These are phyloP conservation scores for Pristiophorus japonicus DNA, from an alignment of 2,113 vertebrate genomes.

Conservation along the genomic window DNA sequence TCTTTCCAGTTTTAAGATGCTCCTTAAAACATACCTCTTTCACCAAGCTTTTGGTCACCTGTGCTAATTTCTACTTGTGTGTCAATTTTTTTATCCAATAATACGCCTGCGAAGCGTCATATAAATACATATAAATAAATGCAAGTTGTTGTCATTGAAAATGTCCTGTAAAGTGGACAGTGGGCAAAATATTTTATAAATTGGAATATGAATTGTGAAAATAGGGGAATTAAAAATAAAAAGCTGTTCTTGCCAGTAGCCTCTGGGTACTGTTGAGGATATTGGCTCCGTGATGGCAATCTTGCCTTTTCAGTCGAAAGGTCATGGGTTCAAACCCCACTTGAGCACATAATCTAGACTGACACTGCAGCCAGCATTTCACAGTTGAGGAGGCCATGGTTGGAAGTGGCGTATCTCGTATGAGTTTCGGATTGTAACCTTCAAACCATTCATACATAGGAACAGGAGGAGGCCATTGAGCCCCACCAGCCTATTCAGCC, in stretches of 20 bases:
- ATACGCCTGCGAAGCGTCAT: no score
- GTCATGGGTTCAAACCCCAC: not conserved
- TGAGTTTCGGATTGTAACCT: not conserved
- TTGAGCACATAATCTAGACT: not conserved
- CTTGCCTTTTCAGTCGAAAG: not conserved
- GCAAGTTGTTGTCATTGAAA: no score
- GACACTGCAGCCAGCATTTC: not conserved
- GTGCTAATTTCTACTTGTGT: no score
- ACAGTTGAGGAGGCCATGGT: not conserved
- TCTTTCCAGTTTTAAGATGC: no score
- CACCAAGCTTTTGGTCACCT: no score
- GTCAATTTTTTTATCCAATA: no score
- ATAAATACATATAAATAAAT: no score
- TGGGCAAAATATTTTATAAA: no score
- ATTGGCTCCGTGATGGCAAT: not conserved
- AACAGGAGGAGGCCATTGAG: no score
- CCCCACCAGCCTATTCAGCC: no score
- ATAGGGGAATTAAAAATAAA: not conserved
- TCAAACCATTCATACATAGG: not conserved
- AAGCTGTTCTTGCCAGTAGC: not conserved
- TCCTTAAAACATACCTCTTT: no score
- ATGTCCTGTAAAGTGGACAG: not conserved
- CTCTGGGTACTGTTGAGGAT: not conserved
- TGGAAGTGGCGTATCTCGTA: not conserved
- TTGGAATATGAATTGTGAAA: not conserved